Percentiles rank a stretch among this genome's conserved stretches.
These are phyloP conservation scores for Zaprionus bogoriensis DNA, from an alignment of 2,888 invertebrate species.

Conservation along the genomic window DNA sequence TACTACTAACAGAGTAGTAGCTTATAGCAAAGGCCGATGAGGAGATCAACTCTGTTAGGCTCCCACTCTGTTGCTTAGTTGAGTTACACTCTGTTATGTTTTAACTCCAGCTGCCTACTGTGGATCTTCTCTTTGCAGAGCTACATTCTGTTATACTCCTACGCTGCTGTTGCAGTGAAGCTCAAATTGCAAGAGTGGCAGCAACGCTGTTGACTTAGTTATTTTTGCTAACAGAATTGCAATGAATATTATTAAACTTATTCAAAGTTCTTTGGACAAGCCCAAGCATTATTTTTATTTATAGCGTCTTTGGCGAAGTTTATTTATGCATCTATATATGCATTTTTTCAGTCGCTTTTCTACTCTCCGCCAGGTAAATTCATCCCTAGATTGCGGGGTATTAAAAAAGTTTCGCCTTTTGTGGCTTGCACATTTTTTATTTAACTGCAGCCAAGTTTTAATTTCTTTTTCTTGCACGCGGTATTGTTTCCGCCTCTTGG, in stretches of 20 bases:
- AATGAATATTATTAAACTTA: background rate
- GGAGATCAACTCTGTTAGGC: too few species aligned
- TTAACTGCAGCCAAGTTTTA: conserved; percentile 67
- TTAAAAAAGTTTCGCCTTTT: conserved; percentile 46
- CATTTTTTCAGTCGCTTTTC: background rate
- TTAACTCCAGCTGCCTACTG: too few species aligned
- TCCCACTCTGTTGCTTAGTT: too few species aligned
- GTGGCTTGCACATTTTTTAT: conserved; percentile 50
- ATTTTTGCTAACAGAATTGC: background rate
- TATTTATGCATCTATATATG: background rate
- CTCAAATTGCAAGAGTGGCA: background rate
- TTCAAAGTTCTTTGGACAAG: background rate
- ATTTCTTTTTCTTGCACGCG: conserved; percentile 60
- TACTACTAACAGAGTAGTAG: too few species aligned
- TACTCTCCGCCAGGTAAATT: conserved; percentile 9
- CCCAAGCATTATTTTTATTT: background rate
- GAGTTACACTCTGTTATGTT: too few species aligned
- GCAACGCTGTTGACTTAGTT: background rate
- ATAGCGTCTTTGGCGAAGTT: background rate
- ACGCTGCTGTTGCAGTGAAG: background rate
- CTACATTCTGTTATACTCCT: background rate
- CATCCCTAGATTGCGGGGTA: conserved; percentile 39
- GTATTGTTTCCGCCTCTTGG: conserved; percentile 63
- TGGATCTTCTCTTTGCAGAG: too few species aligned
- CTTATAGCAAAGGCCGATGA: too few species aligned